Evolutionary conservation across 2,113 vertebrate species (phyloP).

Genomic region (Mustelus asterias): DNA sequence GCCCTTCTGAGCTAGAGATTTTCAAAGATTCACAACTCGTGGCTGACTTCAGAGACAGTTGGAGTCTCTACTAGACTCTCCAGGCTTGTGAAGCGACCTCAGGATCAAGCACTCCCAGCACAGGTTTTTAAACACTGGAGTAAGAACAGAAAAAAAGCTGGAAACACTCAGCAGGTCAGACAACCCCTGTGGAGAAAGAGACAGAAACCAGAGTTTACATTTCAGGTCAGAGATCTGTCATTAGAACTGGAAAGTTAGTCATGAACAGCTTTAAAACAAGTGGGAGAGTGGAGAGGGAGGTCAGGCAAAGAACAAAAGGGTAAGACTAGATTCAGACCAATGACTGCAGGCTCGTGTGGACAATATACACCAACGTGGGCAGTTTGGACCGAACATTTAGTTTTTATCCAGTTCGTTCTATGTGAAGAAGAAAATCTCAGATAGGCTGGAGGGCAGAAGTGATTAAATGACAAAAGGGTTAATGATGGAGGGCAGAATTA

Average conservation of each 20-base stretch:
- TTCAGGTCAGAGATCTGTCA: background rate
- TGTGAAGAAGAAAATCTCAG: background rate
- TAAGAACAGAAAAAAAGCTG: background rate
- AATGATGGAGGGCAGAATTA: background rate
- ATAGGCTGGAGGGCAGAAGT: background rate
- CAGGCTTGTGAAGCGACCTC: too few relatives aligned
- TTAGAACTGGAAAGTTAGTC: background rate
- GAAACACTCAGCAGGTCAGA: background rate
- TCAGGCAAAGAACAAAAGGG: background rate
- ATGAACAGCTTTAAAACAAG: background rate
- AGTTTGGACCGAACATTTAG: background rate
- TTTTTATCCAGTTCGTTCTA: background rate
- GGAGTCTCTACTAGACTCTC: too few relatives aligned
- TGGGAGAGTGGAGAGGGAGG: background rate
- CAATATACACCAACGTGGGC: background rate
- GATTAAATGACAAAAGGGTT: background rate
- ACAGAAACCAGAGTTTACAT: background rate
- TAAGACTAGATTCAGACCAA: background rate
- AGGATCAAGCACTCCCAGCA: background rate
- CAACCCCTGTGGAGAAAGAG: background rate
- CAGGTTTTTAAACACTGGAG: background rate
- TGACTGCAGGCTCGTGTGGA: background rate
- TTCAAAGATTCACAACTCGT: background rate
- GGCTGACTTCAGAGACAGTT: background rate
- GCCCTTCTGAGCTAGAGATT: background rate